Evolutionary conservation across 2,888 invertebrate genomes (phyloP), one percentile per base, ranked within the genome.

Genomic region (Brachyptera risi): DNA sequence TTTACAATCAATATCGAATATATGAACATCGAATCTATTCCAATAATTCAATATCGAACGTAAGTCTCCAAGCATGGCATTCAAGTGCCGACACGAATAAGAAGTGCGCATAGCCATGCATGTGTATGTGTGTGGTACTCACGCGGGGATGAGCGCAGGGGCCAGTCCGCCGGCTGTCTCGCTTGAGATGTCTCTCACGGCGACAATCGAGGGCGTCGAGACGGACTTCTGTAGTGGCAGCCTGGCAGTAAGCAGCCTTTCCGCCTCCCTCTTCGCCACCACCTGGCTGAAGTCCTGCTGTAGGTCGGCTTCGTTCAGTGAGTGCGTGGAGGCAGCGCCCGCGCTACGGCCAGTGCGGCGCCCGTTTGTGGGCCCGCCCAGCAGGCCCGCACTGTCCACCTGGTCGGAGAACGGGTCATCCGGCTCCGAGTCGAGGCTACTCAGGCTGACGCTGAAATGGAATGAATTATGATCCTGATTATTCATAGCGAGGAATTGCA

Each of bases 171-270:
- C 72, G 69, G 71, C 68, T 71, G 82, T 76, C 70, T 84, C 83
- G 66, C 82, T 82, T 59, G 77, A 79, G 67, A 83, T 77, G 68
- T 83, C 83, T 65, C 82, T 77, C 27, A 83, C 81, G 31, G 89
- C 88, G 56, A 92, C 88, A 65, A 93, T 93, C 67, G 92, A 92
- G 56, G 92, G 92, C 57, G 93, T 93, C 17, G 93, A 93, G 61
- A 93, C 88, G 56, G 92, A 92, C 78, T 93, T 93, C 77, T 93
- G 93, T 57, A 93, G 79, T 61, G 92, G 90, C 69, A 92, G 79
- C 21, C 91, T 81, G 58, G 84, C 82, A 67, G 81, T 83, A 69
- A 83, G 77, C 75, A 81, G 68, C 73, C 76, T 76, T 71, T 80
- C 80, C 66, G 81, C 81, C 70, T 83, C 82, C 57, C 82, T 74